phyloP scores from a whole-genome alignment of 92 coral and sea anemone species.

The Heliopora coerulea region DNA sequence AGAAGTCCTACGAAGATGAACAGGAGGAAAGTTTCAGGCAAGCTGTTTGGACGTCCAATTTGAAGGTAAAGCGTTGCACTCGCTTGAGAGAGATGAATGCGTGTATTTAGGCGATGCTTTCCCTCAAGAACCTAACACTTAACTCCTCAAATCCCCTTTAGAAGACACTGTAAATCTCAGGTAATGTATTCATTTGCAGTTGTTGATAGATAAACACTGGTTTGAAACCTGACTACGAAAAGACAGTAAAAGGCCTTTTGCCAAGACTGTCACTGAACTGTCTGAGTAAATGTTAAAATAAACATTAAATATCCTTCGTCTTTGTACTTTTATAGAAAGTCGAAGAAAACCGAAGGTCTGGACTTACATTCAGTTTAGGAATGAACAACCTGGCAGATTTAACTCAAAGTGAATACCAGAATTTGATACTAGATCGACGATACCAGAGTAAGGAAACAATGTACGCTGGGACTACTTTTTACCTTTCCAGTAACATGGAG shows the following conservation, averaged over 20 bases:
- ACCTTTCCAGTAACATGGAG: conserved; percentile 49
- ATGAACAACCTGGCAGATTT: conserved; percentile 16
- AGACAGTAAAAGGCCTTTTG: too few relatives aligned
- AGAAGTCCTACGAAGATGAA: conserved; percentile 16
- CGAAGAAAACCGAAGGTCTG: background rate
- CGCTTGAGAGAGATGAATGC: too few relatives aligned
- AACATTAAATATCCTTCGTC: background rate
- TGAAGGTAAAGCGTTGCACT: too few relatives aligned
- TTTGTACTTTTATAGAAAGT: background rate
- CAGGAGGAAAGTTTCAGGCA: conserved; percentile 15
- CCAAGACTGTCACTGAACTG: too few relatives aligned
- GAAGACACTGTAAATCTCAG: too few relatives aligned
- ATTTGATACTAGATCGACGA: background rate
- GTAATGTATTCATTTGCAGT: too few relatives aligned
- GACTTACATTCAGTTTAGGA: conserved; percentile 4
- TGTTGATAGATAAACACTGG: too few relatives aligned
- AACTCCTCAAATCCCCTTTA: too few relatives aligned
- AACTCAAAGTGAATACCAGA: background rate
- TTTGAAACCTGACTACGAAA: too few relatives aligned
- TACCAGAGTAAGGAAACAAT: background rate
- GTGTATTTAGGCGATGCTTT: too few relatives aligned
- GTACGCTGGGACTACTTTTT: conserved; percentile 36
- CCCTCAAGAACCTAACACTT: too few relatives aligned
- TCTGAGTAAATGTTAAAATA: too few relatives aligned
- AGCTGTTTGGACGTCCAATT: conserved; percentile 33